phyloP scores from a whole-genome alignment of 2,797 vertebrate genomes.

The Cryptoblepharus egeriae region DNA sequence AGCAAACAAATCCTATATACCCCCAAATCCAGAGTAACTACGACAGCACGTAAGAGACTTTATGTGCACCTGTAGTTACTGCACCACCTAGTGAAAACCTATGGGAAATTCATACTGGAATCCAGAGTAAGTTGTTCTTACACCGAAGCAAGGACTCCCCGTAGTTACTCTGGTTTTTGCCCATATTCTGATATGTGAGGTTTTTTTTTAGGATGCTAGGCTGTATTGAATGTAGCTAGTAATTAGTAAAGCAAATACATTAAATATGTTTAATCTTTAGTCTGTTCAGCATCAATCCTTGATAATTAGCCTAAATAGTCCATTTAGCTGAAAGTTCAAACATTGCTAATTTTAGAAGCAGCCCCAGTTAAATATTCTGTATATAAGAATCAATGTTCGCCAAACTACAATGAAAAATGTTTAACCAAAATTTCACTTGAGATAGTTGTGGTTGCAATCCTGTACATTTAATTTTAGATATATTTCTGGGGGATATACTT shows the following conservation, averaged over 20 bases:
- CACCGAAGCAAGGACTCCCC: no score
- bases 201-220: slow-evolving; percentile 31
- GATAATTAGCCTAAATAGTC: slow-evolving; percentile 50
- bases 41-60: no score
- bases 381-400: slow-evolving; percentile 7
- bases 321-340: slow-evolving; percentile 63
- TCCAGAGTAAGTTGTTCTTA: no score
- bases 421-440: neutral
- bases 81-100: no score
- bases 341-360: slow-evolving; percentile 51
- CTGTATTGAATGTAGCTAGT: slow-evolving; percentile 45
- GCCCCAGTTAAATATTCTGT: slow-evolving; percentile 26
- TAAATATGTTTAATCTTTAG: slow-evolving; percentile 59
- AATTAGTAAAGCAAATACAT: slow-evolving; percentile 65
- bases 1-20: neutral
- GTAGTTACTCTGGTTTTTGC: no score
- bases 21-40: no score
- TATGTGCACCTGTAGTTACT: no score
- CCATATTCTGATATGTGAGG: neutral
- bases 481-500: neutral
- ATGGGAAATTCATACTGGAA: no score
- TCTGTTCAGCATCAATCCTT: slow-evolving; percentile 48
- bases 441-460: neutral
- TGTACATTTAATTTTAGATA: neutral
- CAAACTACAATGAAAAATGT: slow-evolving; percentile 25